Percentiles rank a stretch among this genome's conserved stretches.
phyloP scores from a whole-genome alignment of 2,113 vertebrate species.

The Thamnophis sirtalis region DNA sequence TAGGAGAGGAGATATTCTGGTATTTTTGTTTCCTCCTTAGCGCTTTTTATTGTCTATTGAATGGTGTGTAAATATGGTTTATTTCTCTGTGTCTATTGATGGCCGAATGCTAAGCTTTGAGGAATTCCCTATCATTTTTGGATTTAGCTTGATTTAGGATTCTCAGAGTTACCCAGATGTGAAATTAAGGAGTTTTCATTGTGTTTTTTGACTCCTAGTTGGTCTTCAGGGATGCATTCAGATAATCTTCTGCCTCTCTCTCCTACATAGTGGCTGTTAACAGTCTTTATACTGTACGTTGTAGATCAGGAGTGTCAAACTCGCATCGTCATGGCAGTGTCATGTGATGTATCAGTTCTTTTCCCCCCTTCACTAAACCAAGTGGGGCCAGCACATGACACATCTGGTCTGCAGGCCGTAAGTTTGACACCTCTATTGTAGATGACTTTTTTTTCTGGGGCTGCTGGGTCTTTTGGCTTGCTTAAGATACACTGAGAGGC shows the following conservation, averaged over 20 bases:
- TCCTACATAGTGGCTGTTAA: neutral
- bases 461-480: neutral
- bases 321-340: too few relatives aligned
- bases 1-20: neutral
- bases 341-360: too few relatives aligned
- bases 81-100: neutral
- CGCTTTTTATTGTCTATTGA: neutral
- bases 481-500: neutral
- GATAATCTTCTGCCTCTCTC: neutral
- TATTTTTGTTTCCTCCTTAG: neutral
- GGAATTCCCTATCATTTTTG: neutral
- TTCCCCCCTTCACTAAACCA: too few relatives aligned
- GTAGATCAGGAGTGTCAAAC: too few relatives aligned
- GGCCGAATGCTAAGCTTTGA: neutral
- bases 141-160: neutral
- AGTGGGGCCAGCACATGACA: too few relatives aligned
- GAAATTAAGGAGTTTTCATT: neutral
- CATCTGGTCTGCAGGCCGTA: too few relatives aligned
- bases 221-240: neutral
- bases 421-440: neutral
- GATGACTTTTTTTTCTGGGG: neutral
- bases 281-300: neutral
- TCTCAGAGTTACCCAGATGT: neutral
- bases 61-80: neutral
- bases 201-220: neutral